Evolutionary conservation across 2,113 vertebrate genomes (phyloP).

Genomic region (Rhynchopsitta pachyrhyncha): DNA sequence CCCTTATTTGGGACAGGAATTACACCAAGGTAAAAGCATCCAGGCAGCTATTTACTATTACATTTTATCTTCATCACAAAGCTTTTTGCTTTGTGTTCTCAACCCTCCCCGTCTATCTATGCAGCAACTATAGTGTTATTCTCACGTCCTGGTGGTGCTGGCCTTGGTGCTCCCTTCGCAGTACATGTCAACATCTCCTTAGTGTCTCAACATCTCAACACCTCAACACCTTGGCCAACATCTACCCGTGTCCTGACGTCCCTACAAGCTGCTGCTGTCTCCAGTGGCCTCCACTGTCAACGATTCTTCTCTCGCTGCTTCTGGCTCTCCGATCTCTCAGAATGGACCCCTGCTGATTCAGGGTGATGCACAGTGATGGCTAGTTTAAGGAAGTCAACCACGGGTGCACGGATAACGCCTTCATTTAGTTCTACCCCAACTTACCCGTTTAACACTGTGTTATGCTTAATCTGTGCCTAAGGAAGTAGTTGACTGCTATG

Average conservation of each 20-base stretch:
- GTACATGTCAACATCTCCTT: neutral
- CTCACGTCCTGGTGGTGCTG: rapidly evolving
- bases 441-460: neutral
- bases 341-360: neutral
- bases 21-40: neutral
- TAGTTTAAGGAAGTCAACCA: neutral
- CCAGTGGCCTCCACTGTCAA: neutral
- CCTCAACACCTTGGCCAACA: neutral
- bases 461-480: neutral
- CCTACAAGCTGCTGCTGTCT: neutral
- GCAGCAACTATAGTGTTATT: neutral
- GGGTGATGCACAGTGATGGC: neutral
- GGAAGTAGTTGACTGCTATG: neutral
- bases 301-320: neutral
- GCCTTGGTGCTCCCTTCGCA: neutral
- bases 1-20: neutral
- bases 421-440: neutral
- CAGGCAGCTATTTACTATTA: neutral
- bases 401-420: neutral
- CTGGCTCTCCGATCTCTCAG: neutral
- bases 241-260: neutral
- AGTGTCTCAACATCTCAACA: neutral
- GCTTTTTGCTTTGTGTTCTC: neutral
- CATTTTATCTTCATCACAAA: neutral
- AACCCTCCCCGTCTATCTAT: neutral